phyloP scores from a whole-genome alignment of 2,113 vertebrate genomes.

The Cyprinodon brontotheroides region DNA sequence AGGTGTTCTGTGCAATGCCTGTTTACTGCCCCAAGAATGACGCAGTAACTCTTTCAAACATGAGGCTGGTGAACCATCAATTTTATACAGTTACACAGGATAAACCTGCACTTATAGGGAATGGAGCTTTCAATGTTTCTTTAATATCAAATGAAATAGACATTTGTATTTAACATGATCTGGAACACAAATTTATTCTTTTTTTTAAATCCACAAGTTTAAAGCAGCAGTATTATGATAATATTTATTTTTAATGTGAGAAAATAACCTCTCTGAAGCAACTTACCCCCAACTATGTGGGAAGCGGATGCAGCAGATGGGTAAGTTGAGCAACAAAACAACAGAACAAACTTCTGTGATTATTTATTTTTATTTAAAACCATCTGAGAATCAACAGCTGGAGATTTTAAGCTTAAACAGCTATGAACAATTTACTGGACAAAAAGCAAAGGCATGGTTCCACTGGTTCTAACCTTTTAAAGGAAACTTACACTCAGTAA shows the following conservation, averaged over 20 bases:
- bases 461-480: constrained; percentile 15
- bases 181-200: neutral
- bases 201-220: constrained; percentile 28
- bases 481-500: neutral
- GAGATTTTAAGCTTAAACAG: neutral
- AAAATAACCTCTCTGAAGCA: constrained; percentile 51
- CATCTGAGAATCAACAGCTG: constrained; percentile 34
- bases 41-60: neutral
- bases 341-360: constrained; percentile 33
- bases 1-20: constrained; percentile 27
- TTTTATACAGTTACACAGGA: neutral
- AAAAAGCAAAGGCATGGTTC: constrained; percentile 19
- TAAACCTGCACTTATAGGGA: neutral
- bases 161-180: neutral
- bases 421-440: constrained; percentile 27
- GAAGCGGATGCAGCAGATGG: too few species aligned
- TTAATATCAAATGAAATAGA: too few species aligned
- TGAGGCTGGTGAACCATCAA: constrained; percentile 9
- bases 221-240: constrained; percentile 50
- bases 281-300: constrained; percentile 36
- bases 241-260: constrained; percentile 59
- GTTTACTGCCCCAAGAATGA: constrained; percentile 31
- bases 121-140: neutral
- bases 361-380: constrained; percentile 19
- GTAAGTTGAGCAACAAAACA: too few species aligned